phyloP scores from a whole-genome alignment of 2,113 vertebrate genomes.

The Arizona elegans region DNA sequence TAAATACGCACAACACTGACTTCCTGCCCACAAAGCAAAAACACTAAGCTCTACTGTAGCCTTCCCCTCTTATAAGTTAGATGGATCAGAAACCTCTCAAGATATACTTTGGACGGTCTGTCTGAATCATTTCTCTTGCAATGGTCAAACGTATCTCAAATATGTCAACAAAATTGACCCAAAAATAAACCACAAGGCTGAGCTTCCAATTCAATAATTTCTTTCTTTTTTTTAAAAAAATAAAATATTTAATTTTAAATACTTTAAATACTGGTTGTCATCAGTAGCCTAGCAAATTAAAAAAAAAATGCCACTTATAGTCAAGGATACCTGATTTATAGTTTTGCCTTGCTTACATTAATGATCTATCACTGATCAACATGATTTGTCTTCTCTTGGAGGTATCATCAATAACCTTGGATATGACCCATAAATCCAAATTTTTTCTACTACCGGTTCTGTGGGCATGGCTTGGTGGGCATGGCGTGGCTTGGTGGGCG shows the following conservation, averaged over 20 bases:
- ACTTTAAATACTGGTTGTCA: background rate
- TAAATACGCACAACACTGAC: background rate
- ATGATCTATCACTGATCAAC: background rate
- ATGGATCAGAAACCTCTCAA: background rate
- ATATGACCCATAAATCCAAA: background rate
- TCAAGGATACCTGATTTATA: constrained; percentile 17
- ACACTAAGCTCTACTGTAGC: background rate
- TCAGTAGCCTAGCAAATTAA: background rate
- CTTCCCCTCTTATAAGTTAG: background rate
- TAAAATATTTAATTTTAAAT: too few relatives aligned
- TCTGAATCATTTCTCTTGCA: background rate
- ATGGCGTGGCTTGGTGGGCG: too few relatives aligned
- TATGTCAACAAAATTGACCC: background rate
- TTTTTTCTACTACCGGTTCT: too few relatives aligned
- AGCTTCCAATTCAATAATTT: background rate
- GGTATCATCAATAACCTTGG: background rate
- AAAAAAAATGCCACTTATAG: background rate
- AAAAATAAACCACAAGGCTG: background rate
- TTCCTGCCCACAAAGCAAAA: background rate
- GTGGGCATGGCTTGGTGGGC: too few relatives aligned
- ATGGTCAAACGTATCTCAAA: background rate
- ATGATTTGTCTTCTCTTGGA: constrained; percentile 1
- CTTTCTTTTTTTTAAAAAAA: background rate
- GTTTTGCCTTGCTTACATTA: background rate
- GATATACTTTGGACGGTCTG: background rate